Evolutionary conservation across 2,888 invertebrate genomes (phyloP), one percentile per base, ranked within the genome.

Genomic region (Falcaria lacertinaria): DNA sequence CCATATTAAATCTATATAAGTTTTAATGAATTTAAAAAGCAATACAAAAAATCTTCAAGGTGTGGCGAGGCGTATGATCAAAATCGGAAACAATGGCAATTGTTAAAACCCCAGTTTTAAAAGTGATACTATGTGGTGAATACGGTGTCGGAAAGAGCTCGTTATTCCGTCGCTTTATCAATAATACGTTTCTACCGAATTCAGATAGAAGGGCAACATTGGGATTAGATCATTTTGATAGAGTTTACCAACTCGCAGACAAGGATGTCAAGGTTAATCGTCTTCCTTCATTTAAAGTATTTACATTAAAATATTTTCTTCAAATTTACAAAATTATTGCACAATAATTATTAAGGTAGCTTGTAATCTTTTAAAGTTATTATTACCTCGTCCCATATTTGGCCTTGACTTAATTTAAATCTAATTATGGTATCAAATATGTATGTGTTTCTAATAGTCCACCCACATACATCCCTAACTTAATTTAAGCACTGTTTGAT

Each of bases 111-210:
- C 96, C 96, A 16, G 95, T 95, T 65, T 93, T 96, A 63, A 97
- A 98, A 92, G 95, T 98, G 32, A 98, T 98, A 69, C 89, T 98
- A 47, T 97, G 97, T 81, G 98, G 98, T 33, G 98, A 98, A 90
- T 98, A 96, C 85, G 97, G 98, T 44, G 98, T 97, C 15, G 98
- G 98, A 32, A 98, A 98, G 89, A 97, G 96, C 76, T 97, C 97
- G 15, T 85, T 98, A 58, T 98, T 98, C 78, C 92, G 98, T 43
- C 91, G 98, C 54, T 98, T 96, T 80, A 94, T 96, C 45, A 96
- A 95, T 70, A 94, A 97, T 79, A 94, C 94, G n/a, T 97, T 96
- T 78, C 92, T 96, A n/a, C 93, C 94, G 15, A 93, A 94, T 46
- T 93, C 93, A 11, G 96, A 96, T 72, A 91, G 96, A 76, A 93